These are phyloP conservation scores for Bugula neritina DNA, from an alignment of 2,888 invertebrate genomes.

Conservation along the genomic window DNA sequence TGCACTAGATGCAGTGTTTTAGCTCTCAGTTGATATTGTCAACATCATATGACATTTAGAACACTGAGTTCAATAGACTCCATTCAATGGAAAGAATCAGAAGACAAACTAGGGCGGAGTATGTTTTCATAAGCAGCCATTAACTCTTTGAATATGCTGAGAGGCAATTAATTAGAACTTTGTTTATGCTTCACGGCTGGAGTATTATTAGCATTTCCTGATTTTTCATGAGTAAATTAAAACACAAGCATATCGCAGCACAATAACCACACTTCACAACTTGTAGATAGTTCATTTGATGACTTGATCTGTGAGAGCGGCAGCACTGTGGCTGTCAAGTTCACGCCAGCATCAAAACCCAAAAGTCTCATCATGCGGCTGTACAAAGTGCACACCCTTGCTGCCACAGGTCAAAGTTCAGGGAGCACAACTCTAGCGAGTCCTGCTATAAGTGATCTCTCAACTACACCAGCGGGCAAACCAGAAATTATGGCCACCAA, in stretches of 20 bases:
- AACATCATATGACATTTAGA: too few relatives aligned
- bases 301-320: not conserved
- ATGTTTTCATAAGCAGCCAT: too few relatives aligned
- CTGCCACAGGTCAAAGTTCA: not conserved
- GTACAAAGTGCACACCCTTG: not conserved
- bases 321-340: not conserved
- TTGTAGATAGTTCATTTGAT: slow-evolving; percentile 13
- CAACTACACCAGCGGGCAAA: not conserved
- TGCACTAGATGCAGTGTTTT: not conserved
- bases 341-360: not conserved
- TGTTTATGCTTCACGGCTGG: too few relatives aligned
- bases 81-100: too few relatives aligned
- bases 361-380: not conserved
- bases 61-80: too few relatives aligned
- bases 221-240: not conserved
- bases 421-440: not conserved
- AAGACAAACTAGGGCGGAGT: too few relatives aligned
- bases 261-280: not conserved
- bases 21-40: too few relatives aligned
- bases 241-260: not conserved
- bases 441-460: not conserved
- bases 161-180: too few relatives aligned
- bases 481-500: not conserved
- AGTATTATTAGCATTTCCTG: too few relatives aligned
- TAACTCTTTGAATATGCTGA: too few relatives aligned